Conservation (phyloP, 1,140 invertebrate species). For the Zaprionus africanus region DNA sequence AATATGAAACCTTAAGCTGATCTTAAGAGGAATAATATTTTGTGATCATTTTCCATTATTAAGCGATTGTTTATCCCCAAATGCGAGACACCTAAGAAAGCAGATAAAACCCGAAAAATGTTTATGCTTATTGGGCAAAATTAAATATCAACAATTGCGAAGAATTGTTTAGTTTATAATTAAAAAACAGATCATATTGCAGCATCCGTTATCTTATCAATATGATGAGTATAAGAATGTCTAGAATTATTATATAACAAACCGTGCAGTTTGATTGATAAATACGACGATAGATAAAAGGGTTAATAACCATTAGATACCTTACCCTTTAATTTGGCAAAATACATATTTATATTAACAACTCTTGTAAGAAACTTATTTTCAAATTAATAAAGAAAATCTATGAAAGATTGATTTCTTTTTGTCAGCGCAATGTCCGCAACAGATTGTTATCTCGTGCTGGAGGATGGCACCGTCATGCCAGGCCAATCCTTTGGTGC, state of each 20-base stretch:
- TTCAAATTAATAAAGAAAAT: too few relatives aligned
- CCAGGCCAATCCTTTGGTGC: slow-evolving; percentile 92
- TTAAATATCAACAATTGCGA: background rate
- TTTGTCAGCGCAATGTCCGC: slow-evolving; percentile 37
- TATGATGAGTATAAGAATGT: background rate
- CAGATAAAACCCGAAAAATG: background rate
- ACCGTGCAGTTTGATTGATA: background rate
- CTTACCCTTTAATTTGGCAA: too few relatives aligned
- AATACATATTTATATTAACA: too few relatives aligned
- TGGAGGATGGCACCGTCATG: slow-evolving; percentile 89
- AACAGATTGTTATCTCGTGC: slow-evolving; percentile 86
- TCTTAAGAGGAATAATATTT: too few relatives aligned
- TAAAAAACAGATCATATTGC: background rate
- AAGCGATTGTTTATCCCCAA: background rate
- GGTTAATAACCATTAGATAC: background rate
- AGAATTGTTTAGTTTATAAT: background rate
- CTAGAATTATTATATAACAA: background rate
- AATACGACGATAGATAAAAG: background rate
- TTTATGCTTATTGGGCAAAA: background rate
- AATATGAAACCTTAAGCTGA: too few relatives aligned
- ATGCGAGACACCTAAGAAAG: background rate
- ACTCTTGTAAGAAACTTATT: background rate
- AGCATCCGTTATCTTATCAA: background rate
- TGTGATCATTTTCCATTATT: background rate
- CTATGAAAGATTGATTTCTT: background rate